Evolutionary conservation across 2,797 vertebrate genomes (phyloP), one percentile per base, ranked within the genome.

Genomic region (Cottoperca gobio): DNA sequence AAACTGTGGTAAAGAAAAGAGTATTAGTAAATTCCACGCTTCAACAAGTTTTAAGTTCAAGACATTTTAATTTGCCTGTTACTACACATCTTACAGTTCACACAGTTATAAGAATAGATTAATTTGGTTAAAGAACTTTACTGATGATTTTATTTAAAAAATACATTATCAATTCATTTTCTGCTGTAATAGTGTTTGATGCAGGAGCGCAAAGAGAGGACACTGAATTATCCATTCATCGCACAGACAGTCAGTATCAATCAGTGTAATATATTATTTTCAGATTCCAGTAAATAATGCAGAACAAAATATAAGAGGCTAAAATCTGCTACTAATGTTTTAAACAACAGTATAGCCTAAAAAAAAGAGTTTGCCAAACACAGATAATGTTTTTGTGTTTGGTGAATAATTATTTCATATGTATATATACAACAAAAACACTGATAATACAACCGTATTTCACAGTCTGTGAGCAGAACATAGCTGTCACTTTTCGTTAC

Each of bases 241-340:
- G 79, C 21, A 49, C 17, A 37, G 39, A 66, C 28, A 39, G 43
- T 64, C 28, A 63, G 49, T 65, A 65, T 67, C 43, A 2, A 63
- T 84, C 76, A 69, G 59, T 67, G 65, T 64, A 78, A 86, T 91
- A 89, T 89, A 91, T 91, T 88, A 89, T 80, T 75, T 79, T 91
- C 60, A 79, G 70, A 81, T 78, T 86, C 52, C 58, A 78, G 76
- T 81, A 80, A 83, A 87, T 78, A 74, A 74, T 50, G 23, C 1
- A 78, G 80, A 81, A 81, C n/a, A 54, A 75, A 53, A 53, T 55
- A 84, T 61, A 67, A 40, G 55, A 63, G 54, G 50, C 19, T 80
- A 73, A 76, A 85, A 78, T 70, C 54, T 63, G 48, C 39, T 40
- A 53, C 19, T 49, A 49, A 67, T 66, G 42, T 65, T 61, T 70